A percentile compares a stretch with the other conserved stretches of the same genome.
Conservation (phyloP, 2,113 vertebrate species). For the Cyanoderma ruficeps region DNA sequence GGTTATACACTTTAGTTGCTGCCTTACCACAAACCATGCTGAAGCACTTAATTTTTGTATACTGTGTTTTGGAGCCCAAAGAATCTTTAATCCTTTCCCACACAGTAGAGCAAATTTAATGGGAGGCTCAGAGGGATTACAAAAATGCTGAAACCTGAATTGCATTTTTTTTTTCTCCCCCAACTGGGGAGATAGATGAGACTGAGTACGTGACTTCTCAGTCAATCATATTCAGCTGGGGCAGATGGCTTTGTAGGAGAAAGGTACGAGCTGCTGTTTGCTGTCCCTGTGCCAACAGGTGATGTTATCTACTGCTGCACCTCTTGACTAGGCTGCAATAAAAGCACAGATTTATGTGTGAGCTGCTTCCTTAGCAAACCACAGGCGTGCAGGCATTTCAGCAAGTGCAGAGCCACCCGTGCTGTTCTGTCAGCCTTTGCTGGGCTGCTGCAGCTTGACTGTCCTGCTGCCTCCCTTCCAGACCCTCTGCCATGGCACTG, state of each 20-base stretch:
- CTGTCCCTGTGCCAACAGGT: neutral
- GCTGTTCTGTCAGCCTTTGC: neutral
- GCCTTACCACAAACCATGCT: constrained; percentile 45
- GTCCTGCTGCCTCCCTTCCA: neutral
- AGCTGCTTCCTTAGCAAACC: neutral
- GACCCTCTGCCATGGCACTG: neutral
- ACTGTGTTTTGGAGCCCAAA: constrained; percentile 38
- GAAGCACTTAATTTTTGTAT: constrained; percentile 32
- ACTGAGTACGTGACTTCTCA: constrained; percentile 46
- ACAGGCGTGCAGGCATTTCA: neutral
- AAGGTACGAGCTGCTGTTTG: neutral
- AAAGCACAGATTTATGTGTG: neutral
- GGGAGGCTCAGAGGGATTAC: constrained; percentile 61
- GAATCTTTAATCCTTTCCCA: constrained; percentile 61
- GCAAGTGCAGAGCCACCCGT: neutral
- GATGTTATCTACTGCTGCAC: neutral
- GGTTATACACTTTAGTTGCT: neutral
- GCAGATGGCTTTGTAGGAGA: neutral
- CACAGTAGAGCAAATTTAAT: constrained; percentile 53
- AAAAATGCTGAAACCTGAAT: constrained; percentile 62
- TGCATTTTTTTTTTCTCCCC: constrained; percentile 35
- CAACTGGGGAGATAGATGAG: constrained; percentile 34
- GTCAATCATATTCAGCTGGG: neutral
- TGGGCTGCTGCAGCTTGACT: neutral
- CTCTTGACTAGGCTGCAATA: neutral